A percentile compares a stretch with the other conserved stretches of the same genome.
Evolutionary conservation across 2,797 vertebrate genomes (phyloP).

Genomic region (Ptychobarbus kaznakovi): DNA sequence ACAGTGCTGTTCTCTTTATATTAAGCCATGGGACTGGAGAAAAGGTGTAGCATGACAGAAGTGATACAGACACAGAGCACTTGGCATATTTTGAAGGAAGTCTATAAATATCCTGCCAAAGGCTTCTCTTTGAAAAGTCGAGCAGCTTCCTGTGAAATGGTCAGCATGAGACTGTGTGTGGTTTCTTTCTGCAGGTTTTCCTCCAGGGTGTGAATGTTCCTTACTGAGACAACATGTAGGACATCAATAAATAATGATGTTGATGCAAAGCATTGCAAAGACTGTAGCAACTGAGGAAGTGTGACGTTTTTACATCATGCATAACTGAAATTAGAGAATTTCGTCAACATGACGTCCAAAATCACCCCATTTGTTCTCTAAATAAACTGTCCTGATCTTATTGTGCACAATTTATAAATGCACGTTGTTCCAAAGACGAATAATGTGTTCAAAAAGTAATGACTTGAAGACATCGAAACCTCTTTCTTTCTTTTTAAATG

Average conservation of each 20-base stretch:
- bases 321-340: not conserved
- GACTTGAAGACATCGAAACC: not conserved
- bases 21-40: slow-evolving; percentile 7
- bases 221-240: not conserved
- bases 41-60: slow-evolving; percentile 11
- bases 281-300: not conserved
- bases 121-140: slow-evolving; percentile 10
- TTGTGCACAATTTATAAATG: not conserved
- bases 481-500: not conserved
- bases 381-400: not conserved
- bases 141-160: slow-evolving; percentile 6
- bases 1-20: slow-evolving; percentile 34
- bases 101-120: slow-evolving; percentile 37
- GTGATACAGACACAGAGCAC: not conserved
- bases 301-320: not conserved
- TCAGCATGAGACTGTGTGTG: not conserved
- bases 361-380: not conserved
- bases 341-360: not conserved
- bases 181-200: slow-evolving; percentile 13
- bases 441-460: not conserved
- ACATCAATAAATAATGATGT: not conserved
- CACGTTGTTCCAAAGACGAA: not conserved
- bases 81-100: slow-evolving; percentile 27
- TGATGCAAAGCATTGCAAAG: not conserved
- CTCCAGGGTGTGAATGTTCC: not conserved